A percentile compares a stretch with the other conserved stretches of the same genome.
phyloP scores from a whole-genome alignment of 1,140 invertebrate genomes.

The Ostrea denselamellosa region DNA sequence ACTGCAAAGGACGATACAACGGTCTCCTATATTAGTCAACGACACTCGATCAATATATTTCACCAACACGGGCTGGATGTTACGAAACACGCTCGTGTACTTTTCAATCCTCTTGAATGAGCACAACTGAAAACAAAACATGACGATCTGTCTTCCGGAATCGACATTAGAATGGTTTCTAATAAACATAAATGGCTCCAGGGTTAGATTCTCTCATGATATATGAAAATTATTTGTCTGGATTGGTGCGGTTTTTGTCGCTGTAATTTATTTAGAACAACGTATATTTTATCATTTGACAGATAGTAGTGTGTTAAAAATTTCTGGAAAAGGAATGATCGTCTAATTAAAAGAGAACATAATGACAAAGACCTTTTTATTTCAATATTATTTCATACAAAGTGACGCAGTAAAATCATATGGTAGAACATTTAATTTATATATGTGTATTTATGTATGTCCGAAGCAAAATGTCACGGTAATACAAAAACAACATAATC shows the following conservation, averaged over 20 bases:
- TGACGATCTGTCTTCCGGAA: not conserved
- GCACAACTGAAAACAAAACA: not conserved
- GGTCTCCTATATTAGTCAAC: too few relatives aligned
- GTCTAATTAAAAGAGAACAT: not conserved
- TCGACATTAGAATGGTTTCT: not conserved
- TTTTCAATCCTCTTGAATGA: not conserved
- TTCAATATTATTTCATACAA: not conserved
- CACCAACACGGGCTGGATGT: too few relatives aligned
- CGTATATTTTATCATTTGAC: constrained; percentile 20
- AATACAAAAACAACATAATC: too few relatives aligned
- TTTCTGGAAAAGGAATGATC: not conserved
- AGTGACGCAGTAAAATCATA: not conserved
- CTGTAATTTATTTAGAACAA: constrained; percentile 25
- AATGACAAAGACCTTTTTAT: not conserved
- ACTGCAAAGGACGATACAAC: too few relatives aligned
- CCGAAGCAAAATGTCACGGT: too few relatives aligned
- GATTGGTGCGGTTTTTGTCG: constrained; percentile 9
- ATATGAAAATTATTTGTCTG: constrained; percentile 2
- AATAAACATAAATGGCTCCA: not conserved
- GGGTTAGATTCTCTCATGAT: not conserved
- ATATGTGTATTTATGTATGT: not conserved
- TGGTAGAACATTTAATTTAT: not conserved
- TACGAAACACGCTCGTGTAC: too few relatives aligned
- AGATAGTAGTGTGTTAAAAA: constrained; percentile 6
- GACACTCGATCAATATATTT: too few relatives aligned